phyloP scores from a whole-genome alignment of 2,888 invertebrate species.

The Anoplius nigerrimus region DNA sequence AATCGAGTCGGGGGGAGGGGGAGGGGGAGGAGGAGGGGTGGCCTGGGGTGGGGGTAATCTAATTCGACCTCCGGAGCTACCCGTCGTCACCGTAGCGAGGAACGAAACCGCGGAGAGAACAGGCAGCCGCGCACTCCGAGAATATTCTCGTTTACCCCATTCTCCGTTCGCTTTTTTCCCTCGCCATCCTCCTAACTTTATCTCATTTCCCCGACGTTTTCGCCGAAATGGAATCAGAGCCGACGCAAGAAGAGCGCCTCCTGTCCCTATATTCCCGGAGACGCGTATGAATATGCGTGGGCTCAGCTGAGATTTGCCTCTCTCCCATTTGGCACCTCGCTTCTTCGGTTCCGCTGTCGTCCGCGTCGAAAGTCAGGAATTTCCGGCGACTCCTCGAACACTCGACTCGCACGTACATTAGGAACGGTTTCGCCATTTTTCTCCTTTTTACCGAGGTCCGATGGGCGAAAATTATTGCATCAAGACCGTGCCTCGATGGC shows the following conservation, averaged over 20 bases:
- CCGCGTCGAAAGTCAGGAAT: neutral
- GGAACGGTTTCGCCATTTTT: neutral
- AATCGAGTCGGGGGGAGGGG: constrained; percentile 61
- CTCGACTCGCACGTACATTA: neutral
- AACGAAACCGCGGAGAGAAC: constrained; percentile 57
- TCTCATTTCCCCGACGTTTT: constrained; percentile 26
- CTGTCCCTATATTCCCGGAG: constrained; percentile 21
- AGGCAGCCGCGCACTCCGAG: constrained; percentile 27
- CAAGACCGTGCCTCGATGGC: neutral
- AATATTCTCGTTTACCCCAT: constrained; percentile 43
- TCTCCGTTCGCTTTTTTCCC: constrained; percentile 37
- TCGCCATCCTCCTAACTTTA: constrained; percentile 27
- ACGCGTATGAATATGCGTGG: constrained; percentile 26
- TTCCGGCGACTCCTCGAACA: neutral
- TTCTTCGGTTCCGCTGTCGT: too few species aligned
- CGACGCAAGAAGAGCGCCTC: constrained; percentile 26
- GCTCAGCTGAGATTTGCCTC: constrained; percentile 30
- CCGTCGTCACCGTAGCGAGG: constrained; percentile 38
- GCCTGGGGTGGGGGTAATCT: too few species aligned
- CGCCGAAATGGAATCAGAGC: constrained; percentile 64
- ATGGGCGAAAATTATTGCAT: constrained; percentile 17
- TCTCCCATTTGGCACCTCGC: neutral
- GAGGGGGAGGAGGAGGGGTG: too few species aligned
- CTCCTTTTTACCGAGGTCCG: neutral
- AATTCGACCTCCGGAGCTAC: constrained; percentile 54